Evolutionary conservation across 2,113 vertebrate genomes (phyloP).

Genomic region (Rhinoderma darwinii): DNA sequence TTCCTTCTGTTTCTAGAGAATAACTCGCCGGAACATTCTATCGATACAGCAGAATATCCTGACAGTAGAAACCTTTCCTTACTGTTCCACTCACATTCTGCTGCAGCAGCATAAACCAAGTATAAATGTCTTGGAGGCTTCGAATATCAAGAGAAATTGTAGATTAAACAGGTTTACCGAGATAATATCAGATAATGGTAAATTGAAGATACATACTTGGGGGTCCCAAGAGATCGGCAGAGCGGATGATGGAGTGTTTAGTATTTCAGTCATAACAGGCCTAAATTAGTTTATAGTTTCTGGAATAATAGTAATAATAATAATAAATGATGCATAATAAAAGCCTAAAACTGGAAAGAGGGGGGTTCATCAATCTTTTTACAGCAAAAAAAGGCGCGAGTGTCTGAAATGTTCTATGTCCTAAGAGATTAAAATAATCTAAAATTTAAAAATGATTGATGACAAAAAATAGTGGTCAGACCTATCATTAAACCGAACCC

Average conservation of each 20-base stretch:
- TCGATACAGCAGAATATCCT: conserved; percentile 13
- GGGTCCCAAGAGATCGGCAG: not conserved
- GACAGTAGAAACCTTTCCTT: not conserved
- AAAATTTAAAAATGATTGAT: not conserved
- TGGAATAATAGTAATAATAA: not conserved
- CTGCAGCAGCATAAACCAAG: not conserved
- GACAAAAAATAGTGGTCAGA: too few species aligned
- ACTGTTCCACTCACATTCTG: not conserved
- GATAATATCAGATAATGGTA: conserved; percentile 17
- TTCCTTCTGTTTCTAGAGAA: conserved; percentile 20
- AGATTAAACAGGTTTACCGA: conserved; percentile 12
- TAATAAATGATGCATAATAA: conserved; percentile 1
- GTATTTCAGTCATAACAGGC: not conserved
- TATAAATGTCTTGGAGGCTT: conserved; percentile 8
- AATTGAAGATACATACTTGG: not conserved
- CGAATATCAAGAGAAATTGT: conserved; percentile 9
- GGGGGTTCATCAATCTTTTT: not conserved
- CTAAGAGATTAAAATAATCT: not conserved
- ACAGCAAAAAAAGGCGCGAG: not conserved
- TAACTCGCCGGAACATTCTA: not conserved
- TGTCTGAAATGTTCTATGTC: not conserved
- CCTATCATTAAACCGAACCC: too few species aligned
- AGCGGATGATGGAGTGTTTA: not conserved
- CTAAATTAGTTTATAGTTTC: not conserved
- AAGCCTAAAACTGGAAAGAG: not conserved